Percentiles rank a stretch among this genome's conserved stretches.
Conservation (phyloP, 2,888 invertebrate species). For the Crossocerus cetratus region DNA sequence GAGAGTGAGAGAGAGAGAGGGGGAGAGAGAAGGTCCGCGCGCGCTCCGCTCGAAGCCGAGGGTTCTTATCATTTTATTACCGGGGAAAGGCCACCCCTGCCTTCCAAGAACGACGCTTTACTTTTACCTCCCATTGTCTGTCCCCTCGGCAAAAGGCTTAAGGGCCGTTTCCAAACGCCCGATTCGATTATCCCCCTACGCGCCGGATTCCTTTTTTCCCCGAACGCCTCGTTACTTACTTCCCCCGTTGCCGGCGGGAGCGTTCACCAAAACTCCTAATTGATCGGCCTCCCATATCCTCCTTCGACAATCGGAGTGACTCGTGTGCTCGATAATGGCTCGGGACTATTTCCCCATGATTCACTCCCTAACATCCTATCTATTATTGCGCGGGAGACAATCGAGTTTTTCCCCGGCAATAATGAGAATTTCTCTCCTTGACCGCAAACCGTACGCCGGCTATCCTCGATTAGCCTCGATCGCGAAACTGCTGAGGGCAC, state of each 20-base stretch:
- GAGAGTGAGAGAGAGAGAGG: slow-evolving; percentile 38
- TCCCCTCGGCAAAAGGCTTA: slow-evolving; percentile 50
- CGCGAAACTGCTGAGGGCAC: no score
- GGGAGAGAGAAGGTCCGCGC: slow-evolving; percentile 17
- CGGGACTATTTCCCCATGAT: no score
- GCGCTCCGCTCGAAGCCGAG: slow-evolving; percentile 47
- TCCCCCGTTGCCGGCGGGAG: neutral
- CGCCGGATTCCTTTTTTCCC: slow-evolving; percentile 30
- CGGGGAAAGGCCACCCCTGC: slow-evolving; percentile 60
- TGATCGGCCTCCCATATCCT: neutral
- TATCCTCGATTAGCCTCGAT: slow-evolving; percentile 13
- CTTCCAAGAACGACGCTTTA: slow-evolving; percentile 64
- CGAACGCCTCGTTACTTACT: slow-evolving; percentile 36
- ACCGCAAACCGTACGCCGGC: slow-evolving; percentile 11
- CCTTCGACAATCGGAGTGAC: no score
- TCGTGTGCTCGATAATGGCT: no score
- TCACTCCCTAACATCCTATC: no score
- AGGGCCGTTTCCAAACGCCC: slow-evolving; percentile 63
- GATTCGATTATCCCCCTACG: slow-evolving; percentile 60
- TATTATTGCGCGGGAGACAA: no score
- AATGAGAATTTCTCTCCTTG: slow-evolving; percentile 13
- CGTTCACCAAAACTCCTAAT: slow-evolving; percentile 29
- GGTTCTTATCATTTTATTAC: slow-evolving; percentile 70
- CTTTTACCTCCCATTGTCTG: slow-evolving; percentile 64
- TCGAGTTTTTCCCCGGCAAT: no score